Percentiles rank a stretch among this genome's conserved stretches.
These are phyloP conservation scores for Thrips palmi DNA, from an alignment of 1,140 invertebrate species.

Conservation along the genomic window DNA sequence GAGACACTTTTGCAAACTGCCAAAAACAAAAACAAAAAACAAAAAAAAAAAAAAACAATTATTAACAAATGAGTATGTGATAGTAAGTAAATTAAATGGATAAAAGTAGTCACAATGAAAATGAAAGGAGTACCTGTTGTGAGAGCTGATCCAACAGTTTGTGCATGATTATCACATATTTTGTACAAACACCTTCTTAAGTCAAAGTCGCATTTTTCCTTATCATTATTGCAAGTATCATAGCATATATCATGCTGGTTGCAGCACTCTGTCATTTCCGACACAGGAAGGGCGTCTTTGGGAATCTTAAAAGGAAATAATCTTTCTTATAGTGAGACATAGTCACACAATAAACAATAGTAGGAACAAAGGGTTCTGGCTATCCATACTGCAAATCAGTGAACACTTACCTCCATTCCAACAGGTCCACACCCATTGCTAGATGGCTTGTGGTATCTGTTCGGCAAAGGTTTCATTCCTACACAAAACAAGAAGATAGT, in stretches of 20 bases:
- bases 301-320: too few relatives aligned
- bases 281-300: constrained; percentile 48
- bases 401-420: constrained; percentile 18
- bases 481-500: constrained; percentile 18
- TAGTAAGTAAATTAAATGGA: neutral
- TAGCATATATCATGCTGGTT: constrained; percentile 76
- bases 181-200: constrained; percentile 72
- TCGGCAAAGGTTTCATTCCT: constrained; percentile 44
- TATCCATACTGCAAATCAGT: neutral
- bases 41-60: constrained; percentile 17
- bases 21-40: constrained; percentile 18
- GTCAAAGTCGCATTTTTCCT: constrained; percentile 68
- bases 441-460: constrained; percentile 48
- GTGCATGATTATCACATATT: constrained; percentile 42
- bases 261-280: constrained; percentile 68
- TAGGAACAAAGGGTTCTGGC: neutral
- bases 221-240: constrained; percentile 68
- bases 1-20: constrained; percentile 63
- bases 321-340: too few relatives aligned
- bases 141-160: constrained; percentile 1
- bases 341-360: too few relatives aligned
- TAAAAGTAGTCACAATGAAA: neutral
- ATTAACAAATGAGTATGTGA: constrained; percentile 7
- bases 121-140: constrained; percentile 6
- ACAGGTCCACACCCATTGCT: constrained; percentile 57